Evolutionary conservation across 2,113 vertebrate species (phyloP).

Genomic region (Hippoglossus stenolepis): DNA sequence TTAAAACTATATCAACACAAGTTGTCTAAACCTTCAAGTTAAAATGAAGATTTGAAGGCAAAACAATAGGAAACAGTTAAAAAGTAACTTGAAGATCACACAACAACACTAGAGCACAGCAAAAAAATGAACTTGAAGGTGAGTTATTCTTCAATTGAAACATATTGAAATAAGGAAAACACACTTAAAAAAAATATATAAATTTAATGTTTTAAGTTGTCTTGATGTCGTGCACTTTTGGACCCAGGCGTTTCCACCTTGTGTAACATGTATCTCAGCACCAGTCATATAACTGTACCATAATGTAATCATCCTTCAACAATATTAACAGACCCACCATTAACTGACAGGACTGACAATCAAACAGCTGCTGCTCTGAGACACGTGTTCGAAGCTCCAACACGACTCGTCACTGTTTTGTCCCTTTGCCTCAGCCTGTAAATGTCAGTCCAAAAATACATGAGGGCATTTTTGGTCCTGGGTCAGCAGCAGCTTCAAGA

Average conservation of each 20-base stretch:
- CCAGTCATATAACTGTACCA: neutral
- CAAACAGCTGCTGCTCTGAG: neutral
- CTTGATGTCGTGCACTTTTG: neutral
- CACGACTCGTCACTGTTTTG: neutral
- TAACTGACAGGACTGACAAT: neutral
- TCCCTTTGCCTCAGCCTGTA: neutral
- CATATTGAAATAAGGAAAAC: no score
- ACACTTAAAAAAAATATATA: no score
- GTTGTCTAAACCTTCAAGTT: no score
- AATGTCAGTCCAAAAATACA: constrained; percentile 50
- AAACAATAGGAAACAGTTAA: no score
- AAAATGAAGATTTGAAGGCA: no score
- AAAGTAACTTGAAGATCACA: no score
- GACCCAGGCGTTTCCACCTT: neutral
- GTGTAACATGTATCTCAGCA: neutral
- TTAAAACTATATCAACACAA: no score
- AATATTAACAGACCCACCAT: neutral
- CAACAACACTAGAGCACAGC: no score
- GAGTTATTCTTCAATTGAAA: no score
- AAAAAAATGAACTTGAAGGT: no score
- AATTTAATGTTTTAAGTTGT: no score
- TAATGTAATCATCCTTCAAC: neutral
- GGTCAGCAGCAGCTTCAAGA: constrained; percentile 23
- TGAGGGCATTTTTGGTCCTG: neutral
- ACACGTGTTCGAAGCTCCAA: neutral